Evolutionary conservation across 2,797 vertebrate species (phyloP).

Genomic region (Selene dorsalis): DNA sequence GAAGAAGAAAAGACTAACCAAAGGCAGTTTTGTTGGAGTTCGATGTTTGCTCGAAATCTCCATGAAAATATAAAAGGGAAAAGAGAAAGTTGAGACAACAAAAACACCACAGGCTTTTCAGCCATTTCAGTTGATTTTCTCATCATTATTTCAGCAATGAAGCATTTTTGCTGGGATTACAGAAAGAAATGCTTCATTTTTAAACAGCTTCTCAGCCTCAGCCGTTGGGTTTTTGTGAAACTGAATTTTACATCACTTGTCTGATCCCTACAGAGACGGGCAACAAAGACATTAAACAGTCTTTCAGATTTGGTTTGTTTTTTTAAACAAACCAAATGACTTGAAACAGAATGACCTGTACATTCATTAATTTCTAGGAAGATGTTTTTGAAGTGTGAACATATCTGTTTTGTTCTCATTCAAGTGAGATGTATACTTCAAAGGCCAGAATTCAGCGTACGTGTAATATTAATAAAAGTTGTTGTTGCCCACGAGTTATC

Average conservation of each 20-base stretch:
- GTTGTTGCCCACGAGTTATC: constrained; percentile 19
- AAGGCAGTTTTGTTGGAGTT: constrained; percentile 20
- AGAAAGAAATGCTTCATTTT: constrained; percentile 79
- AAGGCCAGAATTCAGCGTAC: constrained; percentile 29
- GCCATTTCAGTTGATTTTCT: constrained; percentile 66
- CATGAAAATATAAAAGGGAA: constrained; percentile 16
- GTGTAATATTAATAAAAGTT: constrained; percentile 30
- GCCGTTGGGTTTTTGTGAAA: constrained; percentile 65
- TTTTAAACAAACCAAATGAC: constrained; percentile 43
- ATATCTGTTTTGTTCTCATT: constrained; percentile 52
- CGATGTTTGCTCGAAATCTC: constrained; percentile 37
- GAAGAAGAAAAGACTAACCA: constrained; percentile 5
- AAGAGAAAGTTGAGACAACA: neutral
- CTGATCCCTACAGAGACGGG: constrained; percentile 60
- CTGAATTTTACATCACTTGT: constrained; percentile 77
- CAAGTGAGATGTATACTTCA: constrained; percentile 29
- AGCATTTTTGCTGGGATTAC: constrained; percentile 79
- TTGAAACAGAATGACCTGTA: constrained; percentile 63
- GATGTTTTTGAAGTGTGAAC: constrained; percentile 33
- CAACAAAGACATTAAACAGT: constrained; percentile 62
- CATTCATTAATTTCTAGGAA: constrained; percentile 50
- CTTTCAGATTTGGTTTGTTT: constrained; percentile 67
- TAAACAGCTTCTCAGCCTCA: constrained; percentile 75
- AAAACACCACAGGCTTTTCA: constrained; percentile 1
- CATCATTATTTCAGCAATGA: constrained; percentile 81